Conservation (phyloP, 2,888 invertebrate genomes). For the Penaeus monodon region DNA sequence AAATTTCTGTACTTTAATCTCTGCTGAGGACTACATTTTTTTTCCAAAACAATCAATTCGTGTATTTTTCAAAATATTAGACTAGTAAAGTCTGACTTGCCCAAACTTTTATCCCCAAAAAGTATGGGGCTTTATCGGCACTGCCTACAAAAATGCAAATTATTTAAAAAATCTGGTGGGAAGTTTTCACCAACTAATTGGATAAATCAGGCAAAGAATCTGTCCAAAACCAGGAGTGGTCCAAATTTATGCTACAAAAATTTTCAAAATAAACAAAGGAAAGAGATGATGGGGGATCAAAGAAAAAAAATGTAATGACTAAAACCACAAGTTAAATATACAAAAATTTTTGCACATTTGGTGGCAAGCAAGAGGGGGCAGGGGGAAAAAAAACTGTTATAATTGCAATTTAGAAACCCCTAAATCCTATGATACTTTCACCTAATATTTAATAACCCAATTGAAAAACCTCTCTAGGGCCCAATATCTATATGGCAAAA, state of each 20-base stretch:
- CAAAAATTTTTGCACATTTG: conserved; percentile 32
- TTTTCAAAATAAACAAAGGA: conserved; percentile 14
- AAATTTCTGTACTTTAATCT: too few species aligned
- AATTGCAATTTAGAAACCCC: not conserved
- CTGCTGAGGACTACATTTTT: too few species aligned
- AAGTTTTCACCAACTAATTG: conserved; percentile 23
- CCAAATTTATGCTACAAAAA: not conserved
- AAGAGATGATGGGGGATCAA: not conserved
- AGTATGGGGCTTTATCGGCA: not conserved
- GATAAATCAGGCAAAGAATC: conserved; percentile 29
- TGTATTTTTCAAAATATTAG: not conserved
- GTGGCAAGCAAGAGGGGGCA: conserved; percentile 31
- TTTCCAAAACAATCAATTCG: not conserved
- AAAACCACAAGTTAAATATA: conserved; percentile 1
- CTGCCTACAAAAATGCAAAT: conserved; percentile 27
- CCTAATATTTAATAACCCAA: conserved; percentile 3
- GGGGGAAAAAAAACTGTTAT: not conserved
- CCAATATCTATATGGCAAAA: conserved; percentile 7
- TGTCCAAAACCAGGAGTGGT: conserved; percentile 13
- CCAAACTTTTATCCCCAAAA: not conserved
- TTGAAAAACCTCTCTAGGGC: conserved; percentile 24
- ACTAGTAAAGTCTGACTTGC: not conserved
- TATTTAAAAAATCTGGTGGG: conserved; percentile 32
- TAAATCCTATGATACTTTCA: conserved; percentile 5
- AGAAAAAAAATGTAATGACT: conserved; percentile 23